Base-by-base conservation (phyloP, 1,140 invertebrate species). In the Luehdorfia chinensis region DNA sequence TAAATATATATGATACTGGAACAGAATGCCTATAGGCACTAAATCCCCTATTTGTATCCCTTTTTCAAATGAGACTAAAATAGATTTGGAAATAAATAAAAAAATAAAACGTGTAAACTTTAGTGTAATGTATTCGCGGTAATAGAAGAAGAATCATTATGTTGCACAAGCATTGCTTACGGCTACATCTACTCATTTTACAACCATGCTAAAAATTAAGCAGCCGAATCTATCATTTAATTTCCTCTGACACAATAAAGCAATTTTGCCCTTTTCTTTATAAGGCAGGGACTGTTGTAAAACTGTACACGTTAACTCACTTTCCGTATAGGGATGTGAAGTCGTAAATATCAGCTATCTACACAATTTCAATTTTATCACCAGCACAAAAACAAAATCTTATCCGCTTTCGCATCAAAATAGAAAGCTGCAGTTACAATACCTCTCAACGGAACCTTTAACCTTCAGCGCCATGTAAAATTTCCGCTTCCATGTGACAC, bases 401-500 rank as follows among this genome's bases (percentile, higher is more conserved):
- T 43, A 43, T 43, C 39, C 25, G 25, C 30, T 28, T 18, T n/a
- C 39, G 12, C 33, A 43, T 43, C 39, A n/a, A 43, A 37, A 43
- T 23, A 30, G 39, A 43, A 19, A 43, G 39, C 25, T 2, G n/a
- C 2, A 3, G 15, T 5, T 11, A 16, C 21, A 27, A 41, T 31
- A 12, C 28, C 23, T 6, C 23, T 25, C 8, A 43, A 11, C n/a
- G 32, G 15, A 21, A 39, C 36, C 36, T 25, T 6, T 25, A 23
- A 39, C 36, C 36, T n/a, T 25, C 2, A 2, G 12, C 7, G 12
- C 36, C 7, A 25, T 27, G 11, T 25, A 19, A 19, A n/a, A n/a
- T 11, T 11, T 16, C 25, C 25, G 13, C 18, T 34, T 7, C 4
- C 4, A 31, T 43, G 25, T 28, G 39, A 43, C 39, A 43, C 12